Base-by-base conservation (phyloP, 2,888 invertebrate genomes). In the Chrysomela aeneicollis region DNA sequence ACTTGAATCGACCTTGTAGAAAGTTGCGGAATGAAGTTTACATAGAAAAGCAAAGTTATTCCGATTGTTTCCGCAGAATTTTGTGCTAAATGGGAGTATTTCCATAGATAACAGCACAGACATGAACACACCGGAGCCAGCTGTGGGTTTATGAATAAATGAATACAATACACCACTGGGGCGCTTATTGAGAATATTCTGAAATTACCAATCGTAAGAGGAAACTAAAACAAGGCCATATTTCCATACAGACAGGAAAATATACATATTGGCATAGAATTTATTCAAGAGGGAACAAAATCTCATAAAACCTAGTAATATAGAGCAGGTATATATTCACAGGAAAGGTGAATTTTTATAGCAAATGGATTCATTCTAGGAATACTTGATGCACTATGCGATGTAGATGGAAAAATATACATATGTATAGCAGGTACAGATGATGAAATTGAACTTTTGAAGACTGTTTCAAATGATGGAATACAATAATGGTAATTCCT, bases 61-160 rank as follows among this genome's bases (percentile, higher is more conserved):
- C 51, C 54, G 60, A 66, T 66, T 61, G 53, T 63, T 64, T 63
- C 55, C 51, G 35, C 19, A 51, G 66, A 62, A 62, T 64, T 53
- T 47, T 59, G 60, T 64, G 61, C 59, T 67, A 63, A 69, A 61
- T 60, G 69, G 63, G 67, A 64, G 62, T 51, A 67, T 66, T 69
- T 69, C 63, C 66, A 67, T 69, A 69, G 21, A 57, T 64, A 64
- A 54, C 30, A 53, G 54, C 19, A 54, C 52, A 52, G 17, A 52
- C 52, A 26, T 26, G 35, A 35, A 35, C 12, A 6, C 9, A 10
- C 12, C 12, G 35, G 12, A 35, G 8, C 12, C 22, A 21, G 55
- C 55, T 42, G 32, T 21, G 10, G 15, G 53, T 37, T 35, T 55
- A 42, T 42, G 22, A 17, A 22, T 37, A 42, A 19, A 42, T 35